Evolutionary conservation across 2,113 vertebrate genomes (phyloP).

Genomic region (Murina feae): DNA sequence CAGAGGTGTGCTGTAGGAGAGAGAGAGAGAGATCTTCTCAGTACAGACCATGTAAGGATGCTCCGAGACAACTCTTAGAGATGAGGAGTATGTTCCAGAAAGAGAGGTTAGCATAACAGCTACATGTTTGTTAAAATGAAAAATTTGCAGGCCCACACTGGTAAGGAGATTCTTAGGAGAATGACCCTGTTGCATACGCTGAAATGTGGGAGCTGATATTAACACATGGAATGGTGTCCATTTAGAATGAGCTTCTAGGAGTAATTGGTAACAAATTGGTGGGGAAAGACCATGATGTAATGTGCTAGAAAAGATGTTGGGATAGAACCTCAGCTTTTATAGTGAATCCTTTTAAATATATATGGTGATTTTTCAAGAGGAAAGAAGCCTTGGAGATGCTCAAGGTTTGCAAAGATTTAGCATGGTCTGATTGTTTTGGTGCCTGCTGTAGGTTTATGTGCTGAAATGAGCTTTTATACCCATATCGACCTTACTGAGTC

Average conservation of each 20-base stretch:
- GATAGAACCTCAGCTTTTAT: not conserved
- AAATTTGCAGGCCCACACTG: not conserved
- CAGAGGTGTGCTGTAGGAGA: accelerated
- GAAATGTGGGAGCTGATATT: not conserved
- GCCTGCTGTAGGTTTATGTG: not conserved
- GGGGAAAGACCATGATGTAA: not conserved
- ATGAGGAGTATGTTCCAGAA: not conserved
- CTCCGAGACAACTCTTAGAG: not conserved
- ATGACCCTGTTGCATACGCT: not conserved
- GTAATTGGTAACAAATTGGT: not conserved
- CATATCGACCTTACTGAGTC: not conserved
- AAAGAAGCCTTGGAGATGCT: not conserved
- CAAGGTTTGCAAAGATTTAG: not conserved
- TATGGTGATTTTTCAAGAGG: not conserved
- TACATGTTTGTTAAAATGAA: not conserved
- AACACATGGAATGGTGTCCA: not conserved
- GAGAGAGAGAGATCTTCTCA: not conserved
- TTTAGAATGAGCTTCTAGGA: not conserved
- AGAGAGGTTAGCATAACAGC: not conserved
- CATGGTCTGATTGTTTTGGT: not conserved
- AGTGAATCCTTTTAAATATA: not conserved
- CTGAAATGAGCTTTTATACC: not conserved
- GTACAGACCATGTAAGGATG: not conserved
- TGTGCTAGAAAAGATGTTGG: not conserved
- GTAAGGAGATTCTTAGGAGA: not conserved